Evolutionary conservation across 2,888 invertebrate genomes (phyloP), one percentile per base, ranked within the genome.

Genomic region (Scelioninae gen. 1): DNA sequence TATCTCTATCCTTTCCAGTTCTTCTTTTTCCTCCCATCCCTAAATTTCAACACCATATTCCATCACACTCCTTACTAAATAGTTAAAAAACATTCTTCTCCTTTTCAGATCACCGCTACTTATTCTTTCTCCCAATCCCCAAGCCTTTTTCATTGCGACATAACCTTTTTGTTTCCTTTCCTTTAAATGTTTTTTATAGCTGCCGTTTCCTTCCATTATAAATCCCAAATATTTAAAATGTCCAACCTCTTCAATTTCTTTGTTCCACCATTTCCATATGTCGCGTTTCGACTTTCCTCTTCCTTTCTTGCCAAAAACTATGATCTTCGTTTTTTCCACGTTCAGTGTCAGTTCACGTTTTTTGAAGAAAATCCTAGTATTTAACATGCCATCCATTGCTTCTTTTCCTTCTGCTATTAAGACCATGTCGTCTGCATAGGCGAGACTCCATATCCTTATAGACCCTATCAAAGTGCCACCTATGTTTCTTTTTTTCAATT

Each of bases 261-360:
- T 23, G 47, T 47, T 5, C n/a, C 13, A 10, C 63, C 63, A 40
- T 23, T 63, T 63, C 32, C 55, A 55, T 43, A 45, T n/a, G 7
- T 43, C 11, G 7, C n/a, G n/a, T n/a, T n/a, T n/a, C n/a, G n/a
- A n/a, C n/a, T n/a, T n/a, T n/a, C n/a, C n/a, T n/a, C n/a, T n/a
- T n/a, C n/a, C 40, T 11, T 11, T 43, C 11, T 43, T 43, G 6
- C 40, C 40, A 43, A 43, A 43, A 10, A 43, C 40, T 11, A 43
- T 43, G 8, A 43, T 10, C 11, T 43, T 43, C 4, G 40, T 43
- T 43, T 43, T 7, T 11, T 43, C 11, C 11, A 11, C 40, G 11
- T 4, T 43, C 11, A 43, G 11, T 4, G 9, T 34, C 5, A 5
- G 6, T 34, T 34, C 9, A 5, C 34, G 5, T n/a, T n/a, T n/a